A percentile compares a stretch with the other conserved stretches of the same genome.
Conservation (phyloP, 2,888 invertebrate genomes). For the Nudaria mundana region DNA sequence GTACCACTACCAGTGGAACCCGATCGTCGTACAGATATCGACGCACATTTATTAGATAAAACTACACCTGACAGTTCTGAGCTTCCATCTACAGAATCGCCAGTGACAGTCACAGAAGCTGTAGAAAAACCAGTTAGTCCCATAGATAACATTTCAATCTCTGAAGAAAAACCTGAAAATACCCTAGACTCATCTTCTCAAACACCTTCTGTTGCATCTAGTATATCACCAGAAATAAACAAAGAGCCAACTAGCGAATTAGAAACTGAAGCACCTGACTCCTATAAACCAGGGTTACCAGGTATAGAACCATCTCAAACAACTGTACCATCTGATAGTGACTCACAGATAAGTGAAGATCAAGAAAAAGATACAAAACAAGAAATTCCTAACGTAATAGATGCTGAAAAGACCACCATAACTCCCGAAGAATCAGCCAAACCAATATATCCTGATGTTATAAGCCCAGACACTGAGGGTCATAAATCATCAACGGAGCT, state of each 20-base stretch:
- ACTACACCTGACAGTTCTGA: constrained; percentile 8
- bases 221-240: constrained; percentile 7
- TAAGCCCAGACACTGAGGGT: constrained; percentile 5
- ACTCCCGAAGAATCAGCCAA: constrained; percentile 9
- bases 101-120: constrained; percentile 11
- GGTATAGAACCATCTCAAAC: constrained; percentile 2
- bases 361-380: constrained; percentile 14
- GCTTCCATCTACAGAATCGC: constrained; percentile 8
- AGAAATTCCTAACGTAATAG: constrained; percentile 6
- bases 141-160: constrained; percentile 6
- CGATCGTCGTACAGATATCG: constrained; percentile 4
- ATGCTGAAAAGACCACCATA: constrained; percentile 7
- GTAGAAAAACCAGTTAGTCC: constrained; percentile 11
- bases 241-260: constrained; percentile 1
- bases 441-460: neutral
- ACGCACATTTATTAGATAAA: constrained; percentile 12
- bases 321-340: constrained; percentile 5
- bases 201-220: constrained; percentile 3
- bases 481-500: constrained; percentile 15
- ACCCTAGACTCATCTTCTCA: constrained; percentile 9
- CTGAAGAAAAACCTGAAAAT: constrained; percentile 14
- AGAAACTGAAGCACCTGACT: constrained; percentile 8
- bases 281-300: constrained; percentile 4
- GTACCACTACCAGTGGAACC: constrained; percentile 1
- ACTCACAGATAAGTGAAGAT: constrained; percentile 4